Base-by-base conservation (phyloP, 1,140 invertebrate species). In the Sarcophaga peregrina region DNA sequence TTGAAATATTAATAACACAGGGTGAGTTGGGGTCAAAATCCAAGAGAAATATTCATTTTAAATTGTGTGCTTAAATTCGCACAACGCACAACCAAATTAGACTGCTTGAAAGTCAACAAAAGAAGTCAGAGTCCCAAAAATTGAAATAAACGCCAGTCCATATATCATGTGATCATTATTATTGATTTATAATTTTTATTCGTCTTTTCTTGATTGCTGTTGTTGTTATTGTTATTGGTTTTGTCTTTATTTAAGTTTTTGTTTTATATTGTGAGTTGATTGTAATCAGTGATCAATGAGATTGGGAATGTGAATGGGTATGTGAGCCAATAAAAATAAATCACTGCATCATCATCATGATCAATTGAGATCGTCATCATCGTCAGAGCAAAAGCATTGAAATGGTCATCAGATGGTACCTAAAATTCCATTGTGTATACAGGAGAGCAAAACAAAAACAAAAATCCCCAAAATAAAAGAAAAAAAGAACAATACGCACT, bases 141-240 rank as follows among this genome's bases (percentile, higher is more conserved):
- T 68, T 25, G 20, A 68, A 68, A 68, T 68, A 68, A 68, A 68
- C 62, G 62, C 62, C 62, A 68, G n/a, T 68, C 62, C 62, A 68
- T 68, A 68, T 68, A 68, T 68, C 62, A 68, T 68, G 62, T 68
- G 62, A 68, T 68, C 62, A 68, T 68, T 68, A 68, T 68, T 25
- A 68, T 68, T 68, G 62, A 68, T 68, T 68, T 25, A 58, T 58
- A 58, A n/a, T n/a, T 58, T 13, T 3, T 7, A 13, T 52, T 52
- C 5, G 1, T 52, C 13, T 68, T 68, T 37, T 37, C 25, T 37
- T 37, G 1, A 37, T 37, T 37, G 25, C 4, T 37, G 25, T 37
- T 37, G 1, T 37, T 4, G n/a, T n/a, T n/a, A n/a, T n/a, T 37
- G 25, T 37, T 37, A 37, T 37, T 37, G 25, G 1, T 37, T 37